A percentile compares a stretch with the other conserved stretches of the same genome.
Conservation (phyloP, 2,797 vertebrate species). For the Anisognathus igniventris region DNA sequence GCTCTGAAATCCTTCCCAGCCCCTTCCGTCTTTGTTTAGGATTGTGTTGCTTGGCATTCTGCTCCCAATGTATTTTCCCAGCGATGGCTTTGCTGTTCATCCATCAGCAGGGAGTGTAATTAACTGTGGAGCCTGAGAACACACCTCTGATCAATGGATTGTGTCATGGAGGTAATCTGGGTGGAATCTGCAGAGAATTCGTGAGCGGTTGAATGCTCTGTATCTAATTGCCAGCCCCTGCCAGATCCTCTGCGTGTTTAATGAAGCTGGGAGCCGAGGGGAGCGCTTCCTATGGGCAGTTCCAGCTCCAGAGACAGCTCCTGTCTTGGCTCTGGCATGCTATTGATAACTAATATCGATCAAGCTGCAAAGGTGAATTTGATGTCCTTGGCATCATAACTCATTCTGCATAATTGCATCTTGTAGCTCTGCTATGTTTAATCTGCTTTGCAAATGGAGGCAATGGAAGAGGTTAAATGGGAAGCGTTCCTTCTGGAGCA, state of each 20-base stretch:
- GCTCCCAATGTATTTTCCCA: not conserved
- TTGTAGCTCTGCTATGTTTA: constrained; percentile 17
- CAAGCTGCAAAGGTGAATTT: not conserved
- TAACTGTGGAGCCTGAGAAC: constrained; percentile 49
- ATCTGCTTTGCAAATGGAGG: constrained; percentile 58
- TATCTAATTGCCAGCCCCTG: constrained; percentile 43
- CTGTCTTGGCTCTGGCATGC: not conserved
- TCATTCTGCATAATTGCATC: not conserved
- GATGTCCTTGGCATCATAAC: not conserved
- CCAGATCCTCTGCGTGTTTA: constrained; percentile 9
- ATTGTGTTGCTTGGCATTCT: not conserved
- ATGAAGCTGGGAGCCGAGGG: not conserved
- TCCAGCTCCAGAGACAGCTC: not conserved
- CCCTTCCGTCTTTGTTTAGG: constrained; percentile 18
- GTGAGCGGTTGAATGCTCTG: not conserved
- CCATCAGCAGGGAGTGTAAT: constrained; percentile 55
- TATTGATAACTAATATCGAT: constrained; percentile 31
- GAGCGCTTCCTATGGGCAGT: not conserved
- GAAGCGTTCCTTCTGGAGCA: constrained; percentile 55
- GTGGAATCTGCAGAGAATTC: constrained; percentile 40
- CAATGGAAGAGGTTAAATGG: constrained; percentile 56
- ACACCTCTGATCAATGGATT: constrained; percentile 61
- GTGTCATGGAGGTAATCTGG: constrained; percentile 41
- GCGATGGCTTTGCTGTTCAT: constrained; percentile 38
- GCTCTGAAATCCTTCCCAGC: not conserved